Evolutionary conservation across 2,888 invertebrate genomes (phyloP).

Genomic region (Acanthoscelides obtectus): DNA sequence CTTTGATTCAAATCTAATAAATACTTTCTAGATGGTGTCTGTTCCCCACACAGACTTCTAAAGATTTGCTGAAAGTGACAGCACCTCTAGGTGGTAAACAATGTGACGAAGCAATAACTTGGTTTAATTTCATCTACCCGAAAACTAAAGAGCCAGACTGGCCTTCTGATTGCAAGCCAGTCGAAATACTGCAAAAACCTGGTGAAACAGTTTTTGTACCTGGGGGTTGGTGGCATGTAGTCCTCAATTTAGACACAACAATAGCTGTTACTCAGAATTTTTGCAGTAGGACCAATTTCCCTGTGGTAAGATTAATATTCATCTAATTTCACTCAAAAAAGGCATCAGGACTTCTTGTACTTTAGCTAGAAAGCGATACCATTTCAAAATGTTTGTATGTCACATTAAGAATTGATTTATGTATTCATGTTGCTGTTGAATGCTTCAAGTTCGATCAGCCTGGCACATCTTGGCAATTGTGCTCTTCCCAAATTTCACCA

Average conservation of each 20-base stretch:
- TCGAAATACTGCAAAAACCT: constrained; percentile 91
- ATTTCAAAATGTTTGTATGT: too few species aligned
- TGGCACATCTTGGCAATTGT: too few species aligned
- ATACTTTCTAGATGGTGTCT: constrained; percentile 78
- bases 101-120: constrained; percentile 95
- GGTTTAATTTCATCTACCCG: constrained; percentile 95
- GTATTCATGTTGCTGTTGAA: too few species aligned
- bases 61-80: constrained; percentile 89
- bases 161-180: constrained; percentile 87
- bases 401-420: too few species aligned
- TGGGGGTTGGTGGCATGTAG: constrained; percentile 99
- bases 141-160: constrained; percentile 82
- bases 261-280: constrained; percentile 99
- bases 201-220: constrained; percentile 98
- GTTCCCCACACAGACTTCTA: constrained; percentile 95
- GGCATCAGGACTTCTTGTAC: too few species aligned
- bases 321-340: neutral
- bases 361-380: too few species aligned
- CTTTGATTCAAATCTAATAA: neutral
- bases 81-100: constrained; percentile 92
- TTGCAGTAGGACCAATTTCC: constrained; percentile 92
- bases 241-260: constrained; percentile 92
- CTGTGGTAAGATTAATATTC: constrained; percentile 54
- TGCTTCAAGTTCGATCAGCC: too few species aligned
- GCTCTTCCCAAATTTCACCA: too few species aligned